These are phyloP conservation scores for Dasypogon diadema DNA, from an alignment of 2,888 invertebrate species.

Conservation along the genomic window DNA sequence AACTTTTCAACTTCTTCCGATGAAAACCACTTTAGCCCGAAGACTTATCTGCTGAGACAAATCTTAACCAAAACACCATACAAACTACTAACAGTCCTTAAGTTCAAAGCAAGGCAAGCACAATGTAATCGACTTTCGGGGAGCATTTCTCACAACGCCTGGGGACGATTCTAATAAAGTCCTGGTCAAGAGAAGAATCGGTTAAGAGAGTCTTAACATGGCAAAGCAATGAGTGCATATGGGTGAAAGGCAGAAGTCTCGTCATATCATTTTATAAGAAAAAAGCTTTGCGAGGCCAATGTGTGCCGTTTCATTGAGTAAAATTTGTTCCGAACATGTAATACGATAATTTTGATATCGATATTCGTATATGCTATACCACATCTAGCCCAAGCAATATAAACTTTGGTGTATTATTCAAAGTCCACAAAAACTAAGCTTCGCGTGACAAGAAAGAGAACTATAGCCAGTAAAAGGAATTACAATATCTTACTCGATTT, in stretches of 20 bases:
- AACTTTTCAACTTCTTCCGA: constrained; percentile 29
- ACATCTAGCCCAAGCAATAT: too few relatives aligned
- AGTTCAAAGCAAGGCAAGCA: constrained; percentile 28
- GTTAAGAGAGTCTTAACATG: neutral
- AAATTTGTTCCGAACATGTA: constrained; percentile 48
- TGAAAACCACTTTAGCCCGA: neutral
- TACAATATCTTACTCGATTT: neutral
- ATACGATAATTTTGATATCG: constrained; percentile 31
- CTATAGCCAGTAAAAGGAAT: neutral
- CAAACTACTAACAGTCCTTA: neutral
- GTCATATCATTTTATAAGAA: neutral
- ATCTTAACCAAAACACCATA: neutral
- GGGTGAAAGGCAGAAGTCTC: neutral
- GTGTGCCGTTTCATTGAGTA: constrained; percentile 37
- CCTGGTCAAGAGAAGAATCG: neutral
- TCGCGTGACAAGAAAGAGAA: constrained; percentile 4
- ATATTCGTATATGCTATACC: neutral
- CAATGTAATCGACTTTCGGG: constrained; percentile 15
- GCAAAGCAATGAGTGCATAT: constrained; percentile 25
- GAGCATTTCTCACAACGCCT: constrained; percentile 5
- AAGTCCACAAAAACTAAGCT: neutral
- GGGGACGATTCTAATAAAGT: constrained; percentile 39
- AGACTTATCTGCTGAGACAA: constrained; percentile 19
- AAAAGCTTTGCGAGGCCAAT: constrained; percentile 42
- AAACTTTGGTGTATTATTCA: too few relatives aligned